phyloP scores from a whole-genome alignment of 64 coral and sea anemone species.

The Pachyseris speciosa region DNA sequence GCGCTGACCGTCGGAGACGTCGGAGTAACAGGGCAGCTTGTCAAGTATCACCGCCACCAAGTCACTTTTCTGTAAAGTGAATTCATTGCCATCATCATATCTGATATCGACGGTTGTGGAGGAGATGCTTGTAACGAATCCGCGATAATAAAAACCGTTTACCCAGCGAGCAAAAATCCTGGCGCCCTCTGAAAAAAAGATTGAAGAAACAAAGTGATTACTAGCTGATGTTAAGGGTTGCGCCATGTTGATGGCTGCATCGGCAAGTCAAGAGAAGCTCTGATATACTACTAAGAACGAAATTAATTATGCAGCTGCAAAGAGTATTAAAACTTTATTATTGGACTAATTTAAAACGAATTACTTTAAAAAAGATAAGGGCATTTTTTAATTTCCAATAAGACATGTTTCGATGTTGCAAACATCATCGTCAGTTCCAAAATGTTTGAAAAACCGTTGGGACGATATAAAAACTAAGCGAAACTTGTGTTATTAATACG shows the following conservation, averaged over 20 bases:
- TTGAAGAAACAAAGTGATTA: not conserved
- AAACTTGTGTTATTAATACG: too few relatives aligned
- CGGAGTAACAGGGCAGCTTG: constrained; percentile 33
- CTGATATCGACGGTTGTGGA: constrained; percentile 59
- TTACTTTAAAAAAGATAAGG: too few relatives aligned
- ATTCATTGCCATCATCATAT: constrained; percentile 79
- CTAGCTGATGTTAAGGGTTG: not conserved
- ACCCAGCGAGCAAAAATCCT: constrained; percentile 77
- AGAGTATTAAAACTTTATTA: too few relatives aligned
- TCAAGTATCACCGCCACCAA: constrained; percentile 56
- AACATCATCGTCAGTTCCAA: too few relatives aligned
- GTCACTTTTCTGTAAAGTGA: constrained; percentile 55
- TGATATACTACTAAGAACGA: too few relatives aligned
- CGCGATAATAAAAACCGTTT: constrained; percentile 59
- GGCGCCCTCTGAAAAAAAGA: constrained; percentile 61
- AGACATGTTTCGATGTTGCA: too few relatives aligned
- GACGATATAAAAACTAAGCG: too few relatives aligned
- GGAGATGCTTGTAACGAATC: constrained; percentile 43
- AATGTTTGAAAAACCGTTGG: too few relatives aligned
- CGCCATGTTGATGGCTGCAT: not conserved
- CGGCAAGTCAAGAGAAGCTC: too few relatives aligned
- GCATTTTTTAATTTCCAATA: too few relatives aligned
- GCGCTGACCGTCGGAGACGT: constrained; percentile 56
- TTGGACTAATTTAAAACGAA: too few relatives aligned
- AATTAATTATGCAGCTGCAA: too few relatives aligned